A percentile compares a stretch with the other conserved stretches of the same genome.
Evolutionary conservation across 2,113 vertebrate species (phyloP).

Genomic region (Lepus europaeus): DNA sequence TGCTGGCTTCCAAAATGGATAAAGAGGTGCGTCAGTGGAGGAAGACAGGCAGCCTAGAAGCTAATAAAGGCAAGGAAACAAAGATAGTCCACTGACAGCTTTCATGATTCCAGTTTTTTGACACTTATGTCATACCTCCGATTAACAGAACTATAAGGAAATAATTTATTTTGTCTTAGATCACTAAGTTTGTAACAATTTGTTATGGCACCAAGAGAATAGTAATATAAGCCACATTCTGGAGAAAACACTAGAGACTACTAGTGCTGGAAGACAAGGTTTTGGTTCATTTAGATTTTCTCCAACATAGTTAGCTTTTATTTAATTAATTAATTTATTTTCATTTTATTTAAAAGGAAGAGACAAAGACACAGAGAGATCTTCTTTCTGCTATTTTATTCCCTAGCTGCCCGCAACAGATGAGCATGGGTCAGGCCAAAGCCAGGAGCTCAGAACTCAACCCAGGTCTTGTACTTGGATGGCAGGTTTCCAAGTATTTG

Average conservation of each 20-base stretch:
- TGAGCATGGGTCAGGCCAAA: too few species aligned
- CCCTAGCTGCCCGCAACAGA: too few species aligned
- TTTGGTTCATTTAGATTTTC: slow-evolving; percentile 30
- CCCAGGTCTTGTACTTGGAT: too few species aligned
- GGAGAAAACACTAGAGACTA: background rate
- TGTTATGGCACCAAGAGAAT: background rate
- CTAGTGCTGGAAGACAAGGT: background rate
- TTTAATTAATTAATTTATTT: too few species aligned
- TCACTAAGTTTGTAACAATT: background rate
- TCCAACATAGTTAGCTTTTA: background rate
- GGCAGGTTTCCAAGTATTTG: too few species aligned
- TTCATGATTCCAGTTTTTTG: background rate
- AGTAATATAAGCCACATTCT: background rate
- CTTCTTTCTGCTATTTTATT: too few species aligned
- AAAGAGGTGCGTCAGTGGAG: background rate
- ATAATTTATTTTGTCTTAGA: background rate
- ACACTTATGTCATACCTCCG: background rate
- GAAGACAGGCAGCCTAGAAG: background rate
- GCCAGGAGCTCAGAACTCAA: too few species aligned
- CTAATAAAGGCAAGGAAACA: background rate
- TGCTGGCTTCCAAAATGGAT: background rate
- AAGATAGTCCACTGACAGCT: background rate
- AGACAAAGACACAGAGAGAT: too few species aligned
- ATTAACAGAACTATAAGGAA: background rate
- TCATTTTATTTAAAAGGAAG: too few species aligned